phyloP scores from a whole-genome alignment of 2,113 vertebrate species.

The Hemicordylus capensis region DNA sequence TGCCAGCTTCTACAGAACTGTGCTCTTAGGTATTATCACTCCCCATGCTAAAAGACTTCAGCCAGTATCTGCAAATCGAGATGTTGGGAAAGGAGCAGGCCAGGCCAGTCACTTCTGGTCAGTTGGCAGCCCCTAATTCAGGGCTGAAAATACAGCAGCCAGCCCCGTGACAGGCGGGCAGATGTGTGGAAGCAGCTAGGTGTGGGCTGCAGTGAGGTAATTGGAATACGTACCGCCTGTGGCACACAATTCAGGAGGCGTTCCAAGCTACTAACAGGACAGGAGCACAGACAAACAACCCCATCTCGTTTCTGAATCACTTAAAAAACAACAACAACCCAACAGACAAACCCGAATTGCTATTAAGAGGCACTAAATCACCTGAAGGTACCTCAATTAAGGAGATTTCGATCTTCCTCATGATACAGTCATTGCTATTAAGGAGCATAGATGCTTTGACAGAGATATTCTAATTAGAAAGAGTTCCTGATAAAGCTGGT shows the following conservation, averaged over 20 bases:
- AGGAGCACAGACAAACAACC: conserved; percentile 68
- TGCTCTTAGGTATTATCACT: not conserved
- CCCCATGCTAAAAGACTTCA: not conserved
- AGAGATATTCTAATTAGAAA: conserved; percentile 67
- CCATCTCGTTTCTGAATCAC: conserved; percentile 68
- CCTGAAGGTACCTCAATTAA: conserved; percentile 73
- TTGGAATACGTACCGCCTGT: conserved; percentile 42
- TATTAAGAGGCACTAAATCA: conserved; percentile 58
- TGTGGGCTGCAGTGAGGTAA: not conserved
- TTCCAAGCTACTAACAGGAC: conserved; percentile 69
- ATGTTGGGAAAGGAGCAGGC: not conserved
- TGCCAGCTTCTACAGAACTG: not conserved
- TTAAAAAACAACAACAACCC: conserved; percentile 17
- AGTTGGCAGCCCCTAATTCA: not conserved
- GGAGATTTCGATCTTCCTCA: conserved; percentile 69
- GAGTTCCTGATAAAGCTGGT: conserved; percentile 59
- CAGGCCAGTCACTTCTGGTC: not conserved
- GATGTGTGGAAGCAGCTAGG: not conserved
- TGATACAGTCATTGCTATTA: conserved; percentile 72
- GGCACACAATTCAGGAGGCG: conserved; percentile 69
- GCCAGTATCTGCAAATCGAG: not conserved
- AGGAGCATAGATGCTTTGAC: conserved; percentile 55
- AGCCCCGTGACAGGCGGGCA: not conserved
- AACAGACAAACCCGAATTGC: conserved; percentile 30
- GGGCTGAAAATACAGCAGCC: not conserved